Percentiles rank a stretch among this genome's conserved stretches.
These are phyloP conservation scores for Alcis repandata DNA, from an alignment of 2,888 invertebrate species.

Conservation along the genomic window DNA sequence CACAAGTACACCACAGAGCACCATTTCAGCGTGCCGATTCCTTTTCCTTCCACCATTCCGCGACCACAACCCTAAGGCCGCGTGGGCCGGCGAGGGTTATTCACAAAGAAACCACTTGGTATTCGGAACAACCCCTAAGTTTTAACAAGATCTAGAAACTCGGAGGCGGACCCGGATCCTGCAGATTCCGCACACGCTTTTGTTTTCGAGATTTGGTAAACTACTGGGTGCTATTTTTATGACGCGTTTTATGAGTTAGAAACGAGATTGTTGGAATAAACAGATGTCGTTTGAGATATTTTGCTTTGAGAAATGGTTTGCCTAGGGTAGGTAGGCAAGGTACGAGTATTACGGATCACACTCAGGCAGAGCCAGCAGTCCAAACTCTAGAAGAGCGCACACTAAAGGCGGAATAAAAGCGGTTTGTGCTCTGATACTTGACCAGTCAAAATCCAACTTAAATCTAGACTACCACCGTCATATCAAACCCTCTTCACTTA, in stretches of 20 bases:
- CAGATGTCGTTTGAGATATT: background rate
- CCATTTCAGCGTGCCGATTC: background rate
- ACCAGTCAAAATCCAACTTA: constrained; percentile 14
- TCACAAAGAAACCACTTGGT: constrained; percentile 30
- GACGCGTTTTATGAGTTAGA: constrained; percentile 12
- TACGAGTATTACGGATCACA: no score
- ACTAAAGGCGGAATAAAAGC: no score
- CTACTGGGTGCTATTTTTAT: constrained; percentile 27
- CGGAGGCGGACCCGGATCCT: constrained; percentile 3
- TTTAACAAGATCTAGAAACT: constrained; percentile 39
- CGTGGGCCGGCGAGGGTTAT: constrained; percentile 5
- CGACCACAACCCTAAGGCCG: constrained; percentile 9
- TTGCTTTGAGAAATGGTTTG: no score
- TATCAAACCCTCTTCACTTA: no score
- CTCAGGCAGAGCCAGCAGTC: no score
- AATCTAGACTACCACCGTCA: no score
- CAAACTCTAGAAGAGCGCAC: no score
- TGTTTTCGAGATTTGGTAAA: constrained; percentile 26
- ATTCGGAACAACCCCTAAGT: constrained; percentile 32
- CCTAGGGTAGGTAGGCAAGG: no score
- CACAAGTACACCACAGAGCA: background rate
- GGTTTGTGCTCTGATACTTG: no score
- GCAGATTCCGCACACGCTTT: constrained; percentile 25
- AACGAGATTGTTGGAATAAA: background rate
- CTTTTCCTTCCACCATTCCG: background rate